Evolutionary conservation across 1,140 invertebrate genomes (phyloP).

Genomic region (Samia ricini): DNA sequence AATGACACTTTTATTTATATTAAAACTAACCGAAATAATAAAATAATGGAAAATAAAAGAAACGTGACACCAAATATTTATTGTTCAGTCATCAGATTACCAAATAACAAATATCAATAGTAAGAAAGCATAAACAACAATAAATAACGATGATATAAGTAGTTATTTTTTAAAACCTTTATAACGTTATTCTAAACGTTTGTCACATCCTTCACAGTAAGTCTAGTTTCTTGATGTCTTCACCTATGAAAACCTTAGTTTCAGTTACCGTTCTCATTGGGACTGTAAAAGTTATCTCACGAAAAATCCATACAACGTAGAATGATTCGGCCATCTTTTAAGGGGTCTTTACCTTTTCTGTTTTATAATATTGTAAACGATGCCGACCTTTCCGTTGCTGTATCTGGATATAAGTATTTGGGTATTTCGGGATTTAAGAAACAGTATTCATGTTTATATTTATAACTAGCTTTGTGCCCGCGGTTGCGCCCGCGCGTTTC

Average conservation of each 20-base stretch:
- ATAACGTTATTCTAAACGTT: too few relatives aligned
- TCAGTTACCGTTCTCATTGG: constrained; percentile 24
- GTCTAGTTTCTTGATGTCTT: constrained; percentile 32
- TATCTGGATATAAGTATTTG: not conserved
- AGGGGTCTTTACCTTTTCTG: constrained; percentile 6
- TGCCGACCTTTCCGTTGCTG: constrained; percentile 5
- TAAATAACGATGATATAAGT: too few relatives aligned
- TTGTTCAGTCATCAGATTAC: too few relatives aligned
- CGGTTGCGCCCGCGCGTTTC: too few relatives aligned
- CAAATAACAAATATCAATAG: too few relatives aligned
- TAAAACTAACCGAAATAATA: too few relatives aligned
- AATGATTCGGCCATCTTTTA: not conserved
- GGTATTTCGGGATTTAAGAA: not conserved
- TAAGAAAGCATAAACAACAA: too few relatives aligned
- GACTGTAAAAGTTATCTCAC: constrained; percentile 23
- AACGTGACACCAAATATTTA: too few relatives aligned
- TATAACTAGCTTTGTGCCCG: not conserved
- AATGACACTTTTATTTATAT: too few relatives aligned
- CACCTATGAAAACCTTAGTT: constrained; percentile 37
- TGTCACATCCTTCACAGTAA: constrained; percentile 26
- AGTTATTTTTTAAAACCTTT: too few relatives aligned
- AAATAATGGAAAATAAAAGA: too few relatives aligned
- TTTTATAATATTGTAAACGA: constrained; percentile 13
- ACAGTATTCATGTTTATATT: not conserved
- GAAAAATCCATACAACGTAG: not conserved